phyloP scores from a whole-genome alignment of 2,797 vertebrate genomes.

The Stomatorhinus walkeri region DNA sequence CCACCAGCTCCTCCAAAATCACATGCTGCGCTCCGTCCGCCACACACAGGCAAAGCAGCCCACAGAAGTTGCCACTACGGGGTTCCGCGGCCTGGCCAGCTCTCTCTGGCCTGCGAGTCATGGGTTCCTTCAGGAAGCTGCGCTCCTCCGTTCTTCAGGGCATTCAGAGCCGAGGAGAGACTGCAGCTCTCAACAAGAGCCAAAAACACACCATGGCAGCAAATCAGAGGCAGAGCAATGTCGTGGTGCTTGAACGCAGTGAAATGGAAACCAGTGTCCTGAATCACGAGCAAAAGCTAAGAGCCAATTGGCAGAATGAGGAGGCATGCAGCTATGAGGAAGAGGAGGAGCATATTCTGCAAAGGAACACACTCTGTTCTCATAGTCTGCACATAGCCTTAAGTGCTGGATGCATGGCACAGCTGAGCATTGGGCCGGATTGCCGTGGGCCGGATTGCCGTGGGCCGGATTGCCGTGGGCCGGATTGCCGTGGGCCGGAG shows the following conservation, averaged over 20 bases:
- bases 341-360: slow-evolving; percentile 61
- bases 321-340: slow-evolving; percentile 40
- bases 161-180: slow-evolving; percentile 66
- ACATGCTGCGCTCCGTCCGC: slow-evolving; percentile 71
- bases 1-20: slow-evolving; percentile 69
- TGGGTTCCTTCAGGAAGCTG: slow-evolving; percentile 93
- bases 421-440: slow-evolving; percentile 57
- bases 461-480: not conserved
- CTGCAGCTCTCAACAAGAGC: slow-evolving; percentile 30
- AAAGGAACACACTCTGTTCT: slow-evolving; percentile 76
- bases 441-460: too few species aligned
- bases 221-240: slow-evolving; percentile 36
- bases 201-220: slow-evolving; percentile 33
- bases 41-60: slow-evolving; percentile 49
- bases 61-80: slow-evolving; percentile 57
- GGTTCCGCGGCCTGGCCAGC: slow-evolving; percentile 70
- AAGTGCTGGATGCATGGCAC: slow-evolving; percentile 75
- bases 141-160: slow-evolving; percentile 87
- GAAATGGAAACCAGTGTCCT: not conserved
- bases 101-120: slow-evolving; percentile 74
- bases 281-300: slow-evolving; percentile 24
- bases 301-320: not conserved
- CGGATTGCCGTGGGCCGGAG: not conserved
- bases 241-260: slow-evolving; percentile 2
- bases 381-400: slow-evolving; percentile 86